Base-by-base conservation (phyloP, 1,140 invertebrate genomes). In the Stegodyphus dumicola region DNA sequence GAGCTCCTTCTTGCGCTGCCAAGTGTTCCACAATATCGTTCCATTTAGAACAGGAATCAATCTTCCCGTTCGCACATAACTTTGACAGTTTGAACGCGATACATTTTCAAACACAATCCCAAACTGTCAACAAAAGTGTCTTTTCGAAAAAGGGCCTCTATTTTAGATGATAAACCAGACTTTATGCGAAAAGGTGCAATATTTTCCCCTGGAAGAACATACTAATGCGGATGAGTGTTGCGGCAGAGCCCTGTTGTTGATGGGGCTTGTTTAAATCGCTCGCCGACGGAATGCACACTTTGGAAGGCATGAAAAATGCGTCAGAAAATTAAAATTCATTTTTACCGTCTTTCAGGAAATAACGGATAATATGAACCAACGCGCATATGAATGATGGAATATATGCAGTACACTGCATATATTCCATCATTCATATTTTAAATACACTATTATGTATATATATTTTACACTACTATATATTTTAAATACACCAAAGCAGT, bases 31-130 rank as follows among this genome's bases (percentile, higher is more conserved):
- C 77, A 79, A 70, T 79, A 79, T 79, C 65, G 7, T 73, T 81
- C 78, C 69, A 71, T 81, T 81, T 81, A 81, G 64, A 81, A 51
- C 78, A 11, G 33, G 66, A 73, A 81, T 81, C 78, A 56, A 81
- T 81, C 78, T 81, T 81, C 52, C 52, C n/a, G 60, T 60, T 53
- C 51, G 78, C 56, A 81, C 69, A 81, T 73, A 81, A 79, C 67
- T 81, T 81, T 81, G 78, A 81, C 78, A 81, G 67, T 81, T 81
- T 73, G 52, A 73, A 64, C 78, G 67, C 78, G 78, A 81, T 81
- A 81, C 70, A 81, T 73, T 81, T 73, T 64, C 56, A 6, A 48
- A 49, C 77, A 69, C 77, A 67, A 69, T 78, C 53, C 70, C 10
- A 51, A 64, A 73, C 78, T 81, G 78, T 81, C 78, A 81, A 81